Conservation (phyloP, 1,140 invertebrate species). For the Lepidurus arcticus region DNA sequence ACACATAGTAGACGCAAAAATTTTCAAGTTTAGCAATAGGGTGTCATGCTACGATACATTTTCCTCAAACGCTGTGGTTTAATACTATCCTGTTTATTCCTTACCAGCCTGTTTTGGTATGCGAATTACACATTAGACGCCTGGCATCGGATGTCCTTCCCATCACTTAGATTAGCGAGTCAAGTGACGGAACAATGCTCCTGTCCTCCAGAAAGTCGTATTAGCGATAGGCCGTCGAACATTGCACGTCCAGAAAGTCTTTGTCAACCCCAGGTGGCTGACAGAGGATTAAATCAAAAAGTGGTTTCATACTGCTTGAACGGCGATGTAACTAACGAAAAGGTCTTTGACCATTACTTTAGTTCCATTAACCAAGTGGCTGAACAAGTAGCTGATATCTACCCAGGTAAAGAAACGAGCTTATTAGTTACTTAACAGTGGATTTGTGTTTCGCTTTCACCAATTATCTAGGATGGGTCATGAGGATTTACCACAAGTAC, state of each 20-base stretch:
- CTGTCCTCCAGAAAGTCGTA: too few relatives aligned
- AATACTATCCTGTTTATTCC: too few relatives aligned
- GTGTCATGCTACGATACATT: too few relatives aligned
- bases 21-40: too few relatives aligned
- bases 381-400: neutral
- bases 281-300: neutral
- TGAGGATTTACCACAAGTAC: slow-evolving; percentile 32
- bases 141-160: too few relatives aligned
- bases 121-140: too few relatives aligned
- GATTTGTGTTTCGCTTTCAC: neutral
- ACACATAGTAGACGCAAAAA: too few relatives aligned
- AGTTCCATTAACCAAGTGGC: neutral
- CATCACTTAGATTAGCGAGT: too few relatives aligned
- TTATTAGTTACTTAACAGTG: neutral
- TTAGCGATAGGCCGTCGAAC: neutral
- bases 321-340: neutral
- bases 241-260: neutral
- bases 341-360: neutral
- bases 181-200: too few relatives aligned
- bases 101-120: too few relatives aligned
- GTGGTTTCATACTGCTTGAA: slow-evolving; percentile 17
- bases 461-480: neutral
- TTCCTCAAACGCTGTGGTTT: too few relatives aligned
- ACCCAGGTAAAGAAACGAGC: neutral
- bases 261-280: neutral